phyloP scores from a whole-genome alignment of 1,140 invertebrate species.

The Parapsyche elsis region DNA sequence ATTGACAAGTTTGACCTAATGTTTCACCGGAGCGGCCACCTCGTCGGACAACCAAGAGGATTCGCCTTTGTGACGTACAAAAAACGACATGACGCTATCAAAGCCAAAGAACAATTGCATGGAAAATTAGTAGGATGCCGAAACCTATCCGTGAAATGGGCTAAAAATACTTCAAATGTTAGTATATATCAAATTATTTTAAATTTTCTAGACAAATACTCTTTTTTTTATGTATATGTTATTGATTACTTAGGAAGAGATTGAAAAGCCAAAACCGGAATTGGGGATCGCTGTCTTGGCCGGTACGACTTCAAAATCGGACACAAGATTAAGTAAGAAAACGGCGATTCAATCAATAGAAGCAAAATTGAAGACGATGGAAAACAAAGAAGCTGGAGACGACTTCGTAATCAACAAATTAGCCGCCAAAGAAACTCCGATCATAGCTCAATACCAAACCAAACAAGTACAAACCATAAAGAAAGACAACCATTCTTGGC shows the following conservation, averaged over 20 bases:
- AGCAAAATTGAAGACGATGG: slow-evolving; percentile 85
- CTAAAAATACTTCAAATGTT: slow-evolving; percentile 80
- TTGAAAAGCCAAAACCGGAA: slow-evolving; percentile 78
- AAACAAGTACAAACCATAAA: slow-evolving; percentile 67
- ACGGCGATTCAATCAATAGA: slow-evolving; percentile 88
- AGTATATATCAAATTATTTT: slow-evolving; percentile 53
- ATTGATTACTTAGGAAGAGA: slow-evolving; percentile 71
- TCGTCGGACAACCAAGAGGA: slow-evolving; percentile 88
- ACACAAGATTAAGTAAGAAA: slow-evolving; percentile 77
- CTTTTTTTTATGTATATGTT: not conserved
- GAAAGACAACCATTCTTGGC: slow-evolving; percentile 65
- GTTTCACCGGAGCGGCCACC: slow-evolving; percentile 89
- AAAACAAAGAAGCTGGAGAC: slow-evolving; percentile 73
- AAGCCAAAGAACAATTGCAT: slow-evolving; percentile 77
- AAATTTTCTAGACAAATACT: not conserved
- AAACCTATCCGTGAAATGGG: slow-evolving; percentile 82
- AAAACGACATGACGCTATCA: slow-evolving; percentile 72
- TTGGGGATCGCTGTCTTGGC: slow-evolving; percentile 80
- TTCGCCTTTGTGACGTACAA: slow-evolving; percentile 93
- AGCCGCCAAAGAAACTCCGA: slow-evolving; percentile 71
- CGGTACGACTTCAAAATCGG: slow-evolving; percentile 75
- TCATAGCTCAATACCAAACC: slow-evolving; percentile 75
- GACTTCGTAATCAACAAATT: slow-evolving; percentile 80
- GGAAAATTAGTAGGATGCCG: slow-evolving; percentile 80
- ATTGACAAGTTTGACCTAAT: slow-evolving; percentile 95